Evolutionary conservation across 2,113 vertebrate genomes (phyloP).

Genomic region (Prinia subflava): DNA sequence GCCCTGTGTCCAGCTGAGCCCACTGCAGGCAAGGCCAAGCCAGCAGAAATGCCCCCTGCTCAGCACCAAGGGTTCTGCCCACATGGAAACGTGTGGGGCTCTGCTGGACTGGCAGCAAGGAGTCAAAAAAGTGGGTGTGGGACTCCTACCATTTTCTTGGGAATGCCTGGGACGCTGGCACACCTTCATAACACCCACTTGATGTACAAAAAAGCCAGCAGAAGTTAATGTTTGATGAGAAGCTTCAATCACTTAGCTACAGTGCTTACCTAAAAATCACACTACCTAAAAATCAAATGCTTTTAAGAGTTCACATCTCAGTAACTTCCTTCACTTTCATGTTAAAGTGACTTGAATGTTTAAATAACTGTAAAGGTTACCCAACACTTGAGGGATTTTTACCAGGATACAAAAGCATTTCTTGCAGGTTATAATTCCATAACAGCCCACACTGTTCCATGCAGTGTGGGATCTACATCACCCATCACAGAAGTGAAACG

Average conservation of each 20-base stretch:
- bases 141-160: background rate
- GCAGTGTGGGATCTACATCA: background rate
- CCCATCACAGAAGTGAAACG: background rate
- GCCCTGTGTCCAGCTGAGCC: background rate
- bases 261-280: background rate
- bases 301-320: background rate
- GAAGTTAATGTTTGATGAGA: conserved; percentile 28
- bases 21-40: background rate
- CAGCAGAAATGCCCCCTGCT: background rate
- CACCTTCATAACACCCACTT: background rate
- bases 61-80: background rate
- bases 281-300: background rate
- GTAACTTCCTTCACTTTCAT: background rate
- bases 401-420: background rate
- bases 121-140: background rate
- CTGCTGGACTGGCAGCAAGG: background rate
- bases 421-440: background rate
- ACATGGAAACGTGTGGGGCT: background rate
- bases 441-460: background rate
- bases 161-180: background rate
- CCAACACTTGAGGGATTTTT: background rate
- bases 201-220: background rate
- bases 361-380: background rate
- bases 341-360: background rate
- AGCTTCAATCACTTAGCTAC: background rate